Conservation (phyloP, 2,797 vertebrate genomes). For the Myioborus melanocephalus region DNA sequence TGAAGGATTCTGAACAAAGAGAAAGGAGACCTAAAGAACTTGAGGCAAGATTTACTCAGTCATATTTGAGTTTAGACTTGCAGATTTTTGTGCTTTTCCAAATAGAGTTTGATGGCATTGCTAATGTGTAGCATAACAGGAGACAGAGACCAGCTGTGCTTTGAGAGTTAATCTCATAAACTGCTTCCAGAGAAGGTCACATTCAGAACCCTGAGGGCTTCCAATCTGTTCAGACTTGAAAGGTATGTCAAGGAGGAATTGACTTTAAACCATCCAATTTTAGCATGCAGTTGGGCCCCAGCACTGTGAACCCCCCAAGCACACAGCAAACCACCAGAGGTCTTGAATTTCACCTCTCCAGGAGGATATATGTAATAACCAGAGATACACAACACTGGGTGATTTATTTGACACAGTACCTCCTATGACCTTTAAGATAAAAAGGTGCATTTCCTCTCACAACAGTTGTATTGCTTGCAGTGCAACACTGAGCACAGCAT, state of each 20-base stretch:
- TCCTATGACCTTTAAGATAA: background rate
- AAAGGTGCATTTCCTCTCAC: background rate
- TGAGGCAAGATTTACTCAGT: background rate
- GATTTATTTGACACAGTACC: background rate
- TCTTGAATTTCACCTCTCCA: background rate
- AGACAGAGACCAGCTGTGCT: conserved; percentile 51
- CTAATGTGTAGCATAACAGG: conserved; percentile 23
- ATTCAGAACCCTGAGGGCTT: conserved; percentile 39
- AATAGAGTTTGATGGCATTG: conserved; percentile 41
- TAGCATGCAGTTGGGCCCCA: conserved; percentile 1
- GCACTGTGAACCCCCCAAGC: background rate
- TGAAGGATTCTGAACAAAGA: background rate
- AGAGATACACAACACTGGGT: background rate
- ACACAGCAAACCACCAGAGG: background rate
- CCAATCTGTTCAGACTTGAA: conserved; percentile 62
- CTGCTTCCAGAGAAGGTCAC: conserved; percentile 57
- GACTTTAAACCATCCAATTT: conserved; percentile 30
- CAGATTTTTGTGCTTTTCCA: conserved; percentile 19
- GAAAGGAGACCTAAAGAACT: background rate
- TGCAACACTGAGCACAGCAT: background rate
- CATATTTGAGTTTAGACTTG: conserved; percentile 21
- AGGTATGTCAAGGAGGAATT: conserved; percentile 54
- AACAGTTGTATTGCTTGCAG: background rate
- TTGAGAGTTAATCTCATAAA: conserved; percentile 61
- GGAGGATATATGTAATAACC: background rate